A percentile compares a stretch with the other conserved stretches of the same genome.
Conservation (phyloP, 1,140 invertebrate genomes). For the Bradynema listronoti region DNA sequence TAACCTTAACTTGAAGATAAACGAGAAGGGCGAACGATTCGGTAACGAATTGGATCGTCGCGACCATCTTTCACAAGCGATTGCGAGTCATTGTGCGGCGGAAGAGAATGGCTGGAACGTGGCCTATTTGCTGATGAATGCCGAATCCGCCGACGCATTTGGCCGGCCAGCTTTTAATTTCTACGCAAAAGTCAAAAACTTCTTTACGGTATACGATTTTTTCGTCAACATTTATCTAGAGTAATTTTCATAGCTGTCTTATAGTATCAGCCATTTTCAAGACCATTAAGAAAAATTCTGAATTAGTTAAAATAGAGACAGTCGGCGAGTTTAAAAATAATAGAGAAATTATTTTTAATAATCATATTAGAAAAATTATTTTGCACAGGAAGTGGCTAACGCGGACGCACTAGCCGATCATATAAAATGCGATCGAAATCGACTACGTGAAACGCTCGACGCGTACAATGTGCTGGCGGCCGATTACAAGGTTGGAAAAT, state of each 20-base stretch:
- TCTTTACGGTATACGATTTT: slow-evolving; percentile 38
- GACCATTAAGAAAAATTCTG: too few species aligned
- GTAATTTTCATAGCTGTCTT: too few species aligned
- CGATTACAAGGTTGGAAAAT: slow-evolving; percentile 13
- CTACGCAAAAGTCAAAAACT: slow-evolving; percentile 54
- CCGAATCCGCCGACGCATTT: slow-evolving; percentile 51
- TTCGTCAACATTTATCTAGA: too few species aligned
- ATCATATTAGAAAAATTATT: slow-evolving; percentile 13
- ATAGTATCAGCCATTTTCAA: too few species aligned
- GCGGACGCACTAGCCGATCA: slow-evolving; percentile 35
- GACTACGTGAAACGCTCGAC: slow-evolving; percentile 37
- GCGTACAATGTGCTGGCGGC: slow-evolving; percentile 48
- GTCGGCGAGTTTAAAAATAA: too few species aligned
- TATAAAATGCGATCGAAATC: slow-evolving; percentile 25
- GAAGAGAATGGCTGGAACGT: slow-evolving; percentile 29
- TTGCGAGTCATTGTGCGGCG: slow-evolving; percentile 43
- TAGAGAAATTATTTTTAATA: slow-evolving; percentile 20
- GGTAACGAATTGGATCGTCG: slow-evolving; percentile 57
- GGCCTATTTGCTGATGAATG: slow-evolving; percentile 57
- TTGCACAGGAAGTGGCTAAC: slow-evolving; percentile 50
- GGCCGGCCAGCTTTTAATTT: slow-evolving; percentile 57
- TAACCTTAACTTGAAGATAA: slow-evolving; percentile 36
- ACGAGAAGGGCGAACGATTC: slow-evolving; percentile 54
- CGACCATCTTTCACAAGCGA: slow-evolving; percentile 52
- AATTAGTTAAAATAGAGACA: too few species aligned